Evolutionary conservation across 1,140 invertebrate species (phyloP), one percentile per base, ranked within the genome.

Genomic region (Apis florea): DNA sequence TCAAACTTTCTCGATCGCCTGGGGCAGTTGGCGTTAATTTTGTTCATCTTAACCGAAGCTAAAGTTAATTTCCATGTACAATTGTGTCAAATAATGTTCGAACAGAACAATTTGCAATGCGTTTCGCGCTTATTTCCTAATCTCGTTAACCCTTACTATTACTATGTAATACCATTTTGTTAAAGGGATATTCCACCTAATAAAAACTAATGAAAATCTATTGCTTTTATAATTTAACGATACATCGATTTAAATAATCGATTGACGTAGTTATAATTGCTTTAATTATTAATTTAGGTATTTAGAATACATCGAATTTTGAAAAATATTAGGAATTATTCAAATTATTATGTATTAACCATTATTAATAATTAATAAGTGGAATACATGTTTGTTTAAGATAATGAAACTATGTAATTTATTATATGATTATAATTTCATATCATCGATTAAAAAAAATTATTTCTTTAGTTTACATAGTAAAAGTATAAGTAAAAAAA

Each of bases 1-100:
- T 84, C 83, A 84, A 85, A 86, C 83, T 86, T 86, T 83, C 85
- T 51, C 83, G 63, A 86, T 85, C 75, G 84, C 83, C 58, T 70
- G 49, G 13, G 67, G 85, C 79, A 51, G 74, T 86, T 85, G 59
- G 61, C 71, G 79, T 85, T 86, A 85, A 85, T 85, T 77, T 79
- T 68, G 64, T 69, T 85, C 85, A 53, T 86, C 64, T 75, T 77
- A 69, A 63, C n/a, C 63, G 15, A 51, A 72, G 24, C 31, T 53
- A 40, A 17, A 54, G 49, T 64, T 47, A 82, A 85, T 85, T 85
- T 69, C 31, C 83, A 72, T 72, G 63, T 59, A 17, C 69, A 53
- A 59, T 61, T 77, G 66, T 78, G 73, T 72, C 74, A 61, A 64
- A 79, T 83, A 73, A 85, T 70, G 79, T 85, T 82, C 83, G 70